These are phyloP conservation scores for Formicarius rufipectus DNA, from an alignment of 2,113 vertebrate genomes.

Conservation along the genomic window DNA sequence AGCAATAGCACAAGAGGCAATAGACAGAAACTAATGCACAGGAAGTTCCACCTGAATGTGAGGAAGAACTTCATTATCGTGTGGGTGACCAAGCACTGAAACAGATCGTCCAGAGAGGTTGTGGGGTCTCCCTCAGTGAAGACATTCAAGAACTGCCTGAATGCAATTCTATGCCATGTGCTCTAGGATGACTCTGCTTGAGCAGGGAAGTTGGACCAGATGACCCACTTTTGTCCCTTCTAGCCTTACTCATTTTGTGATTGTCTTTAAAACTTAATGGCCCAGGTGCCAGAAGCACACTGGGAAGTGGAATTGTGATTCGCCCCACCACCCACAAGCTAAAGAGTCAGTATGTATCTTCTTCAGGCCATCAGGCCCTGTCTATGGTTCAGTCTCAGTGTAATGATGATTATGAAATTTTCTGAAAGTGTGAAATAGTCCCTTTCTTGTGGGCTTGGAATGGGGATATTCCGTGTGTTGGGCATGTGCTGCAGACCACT, in stretches of 20 bases:
- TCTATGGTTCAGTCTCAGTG: not conserved
- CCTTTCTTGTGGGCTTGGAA: not conserved
- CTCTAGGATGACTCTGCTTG: not conserved
- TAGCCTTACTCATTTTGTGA: not conserved
- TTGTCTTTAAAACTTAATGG: not conserved
- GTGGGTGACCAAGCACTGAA: not conserved
- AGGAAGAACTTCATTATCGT: accelerated
- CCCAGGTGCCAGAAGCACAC: not conserved
- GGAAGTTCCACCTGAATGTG: not conserved
- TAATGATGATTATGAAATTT: not conserved
- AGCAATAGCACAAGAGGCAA: not conserved
- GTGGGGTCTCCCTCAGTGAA: not conserved
- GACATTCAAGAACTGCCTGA: not conserved
- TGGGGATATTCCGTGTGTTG: not conserved
- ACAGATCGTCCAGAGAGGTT: not conserved
- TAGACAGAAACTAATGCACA: not conserved
- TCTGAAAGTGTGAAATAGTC: not conserved
- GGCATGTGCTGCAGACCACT: not conserved
- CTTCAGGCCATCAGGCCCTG: not conserved
- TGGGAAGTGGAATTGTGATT: not conserved
- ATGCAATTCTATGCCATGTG: not conserved
- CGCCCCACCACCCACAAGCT: not conserved
- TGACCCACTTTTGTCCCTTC: not conserved
- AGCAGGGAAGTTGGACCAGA: not conserved
- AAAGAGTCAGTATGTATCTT: not conserved